These are phyloP conservation scores for Brachionus sp. DNA, from an alignment of 1,140 invertebrate genomes.

Conservation along the genomic window DNA sequence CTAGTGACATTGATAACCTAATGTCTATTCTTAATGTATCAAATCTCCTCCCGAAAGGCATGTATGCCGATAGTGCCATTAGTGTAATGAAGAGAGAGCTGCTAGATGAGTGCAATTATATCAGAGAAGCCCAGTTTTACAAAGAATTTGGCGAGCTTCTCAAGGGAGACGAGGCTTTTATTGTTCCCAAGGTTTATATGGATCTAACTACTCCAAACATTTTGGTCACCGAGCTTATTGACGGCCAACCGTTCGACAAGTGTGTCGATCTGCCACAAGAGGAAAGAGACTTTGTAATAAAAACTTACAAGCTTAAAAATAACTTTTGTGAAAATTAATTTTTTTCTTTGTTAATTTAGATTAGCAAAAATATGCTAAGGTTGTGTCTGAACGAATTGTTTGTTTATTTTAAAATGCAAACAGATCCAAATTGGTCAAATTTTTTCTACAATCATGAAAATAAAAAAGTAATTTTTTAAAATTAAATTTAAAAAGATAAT, in stretches of 20 bases:
- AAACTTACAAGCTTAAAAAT: neutral
- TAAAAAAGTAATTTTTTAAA: conserved; percentile 34
- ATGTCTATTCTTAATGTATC: conserved; percentile 80
- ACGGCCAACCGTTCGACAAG: conserved; percentile 86
- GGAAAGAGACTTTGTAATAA: conserved; percentile 65
- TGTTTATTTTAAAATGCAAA: conserved; percentile 92
- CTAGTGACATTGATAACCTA: conserved; percentile 96
- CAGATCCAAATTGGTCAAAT: conserved; percentile 99
- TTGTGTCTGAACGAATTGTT: conserved; percentile 86
- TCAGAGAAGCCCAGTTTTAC: conserved; percentile 82
- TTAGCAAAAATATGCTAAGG: conserved; percentile 76
- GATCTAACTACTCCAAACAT: conserved; percentile 66
- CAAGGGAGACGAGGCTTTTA: conserved; percentile 57
- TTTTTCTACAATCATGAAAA: conserved; percentile 80
- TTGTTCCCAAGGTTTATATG: conserved; percentile 58
- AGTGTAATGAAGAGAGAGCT: conserved; percentile 88
- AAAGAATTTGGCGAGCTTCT: conserved; percentile 63
- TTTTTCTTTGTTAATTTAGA: conserved; percentile 62
- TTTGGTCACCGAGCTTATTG: conserved; percentile 84
- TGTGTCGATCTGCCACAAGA: conserved; percentile 71
- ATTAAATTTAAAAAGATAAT: too few relatives aligned
- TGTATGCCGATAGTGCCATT: conserved; percentile 87
- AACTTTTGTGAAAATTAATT: neutral
- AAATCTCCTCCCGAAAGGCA: conserved; percentile 85
- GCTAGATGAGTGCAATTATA: conserved; percentile 93